phyloP scores from a whole-genome alignment of 2,797 vertebrate genomes.

The Lepus oiostolus region DNA sequence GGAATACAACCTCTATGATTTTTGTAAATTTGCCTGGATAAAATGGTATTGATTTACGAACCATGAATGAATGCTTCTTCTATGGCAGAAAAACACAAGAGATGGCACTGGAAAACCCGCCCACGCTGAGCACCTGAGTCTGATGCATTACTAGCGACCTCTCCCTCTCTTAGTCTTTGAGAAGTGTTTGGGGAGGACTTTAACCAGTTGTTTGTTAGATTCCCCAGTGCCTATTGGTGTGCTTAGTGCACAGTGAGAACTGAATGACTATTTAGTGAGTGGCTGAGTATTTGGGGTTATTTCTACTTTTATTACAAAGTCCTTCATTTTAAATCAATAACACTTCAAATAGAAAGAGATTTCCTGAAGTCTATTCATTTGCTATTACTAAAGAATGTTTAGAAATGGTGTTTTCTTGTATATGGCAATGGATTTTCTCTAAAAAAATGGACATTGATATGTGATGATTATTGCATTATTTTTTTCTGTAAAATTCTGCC shows the following conservation, averaged over 20 bases:
- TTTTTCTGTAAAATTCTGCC: slow-evolving; percentile 15
- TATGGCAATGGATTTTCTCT: background rate
- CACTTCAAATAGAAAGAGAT: background rate
- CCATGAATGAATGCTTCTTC: slow-evolving; percentile 4
- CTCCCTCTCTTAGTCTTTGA: slow-evolving; percentile 26
- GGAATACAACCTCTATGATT: background rate
- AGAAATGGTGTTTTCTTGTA: slow-evolving; percentile 49
- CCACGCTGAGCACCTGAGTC: background rate
- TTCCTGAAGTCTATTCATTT: background rate
- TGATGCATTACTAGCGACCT: background rate
- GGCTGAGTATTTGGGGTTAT: background rate
- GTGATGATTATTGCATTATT: background rate
- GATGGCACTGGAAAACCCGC: background rate
- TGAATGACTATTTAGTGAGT: slow-evolving; percentile 37
- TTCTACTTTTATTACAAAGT: slow-evolving; percentile 39
- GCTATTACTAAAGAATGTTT: slow-evolving; percentile 35
- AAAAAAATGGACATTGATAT: background rate
- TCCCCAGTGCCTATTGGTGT: background rate
- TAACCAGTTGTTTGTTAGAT: slow-evolving; percentile 29
- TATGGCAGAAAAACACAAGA: background rate
- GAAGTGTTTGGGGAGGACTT: slow-evolving; percentile 26
- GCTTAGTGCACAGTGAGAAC: background rate
- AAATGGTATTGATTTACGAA: slow-evolving; percentile 22
- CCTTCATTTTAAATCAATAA: slow-evolving; percentile 44
- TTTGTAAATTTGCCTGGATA: slow-evolving; percentile 27